These are phyloP conservation scores for Amblyornis subalaris DNA, from an alignment of 2,113 vertebrate genomes.

Conservation along the genomic window DNA sequence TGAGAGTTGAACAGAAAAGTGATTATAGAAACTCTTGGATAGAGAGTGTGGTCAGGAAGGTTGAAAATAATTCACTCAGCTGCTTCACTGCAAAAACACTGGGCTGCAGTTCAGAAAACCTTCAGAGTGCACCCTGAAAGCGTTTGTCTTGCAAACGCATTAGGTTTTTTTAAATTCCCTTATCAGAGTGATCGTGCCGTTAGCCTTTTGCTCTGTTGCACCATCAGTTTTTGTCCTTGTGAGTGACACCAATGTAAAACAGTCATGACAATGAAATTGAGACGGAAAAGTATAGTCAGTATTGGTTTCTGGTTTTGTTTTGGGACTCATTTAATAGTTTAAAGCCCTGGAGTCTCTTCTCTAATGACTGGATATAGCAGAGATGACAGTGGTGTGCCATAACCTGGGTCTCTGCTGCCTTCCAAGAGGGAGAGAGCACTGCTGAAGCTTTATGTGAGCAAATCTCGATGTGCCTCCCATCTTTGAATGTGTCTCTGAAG, in stretches of 20 bases:
- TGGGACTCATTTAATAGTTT: background rate
- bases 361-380: background rate
- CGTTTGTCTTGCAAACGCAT: background rate
- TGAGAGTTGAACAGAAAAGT: conserved; percentile 1
- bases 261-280: background rate
- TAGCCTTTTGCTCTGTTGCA: background rate
- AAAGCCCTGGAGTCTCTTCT: background rate
- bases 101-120: conserved; percentile 1
- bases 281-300: background rate
- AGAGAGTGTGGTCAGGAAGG: background rate
- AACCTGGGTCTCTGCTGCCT: background rate
- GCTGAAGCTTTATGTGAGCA: background rate
- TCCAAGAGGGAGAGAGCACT: background rate
- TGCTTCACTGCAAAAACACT: conserved; percentile 16
- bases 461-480: background rate
- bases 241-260: background rate
- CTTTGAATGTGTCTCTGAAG: background rate
- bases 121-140: background rate
- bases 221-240: fast-evolving
- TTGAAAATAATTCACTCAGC: conserved; percentile 1
- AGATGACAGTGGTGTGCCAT: background rate
- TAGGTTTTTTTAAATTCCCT: background rate
- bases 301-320: background rate
- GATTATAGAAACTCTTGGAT: conserved; percentile 34
- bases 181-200: fast-evolving